Evolutionary conservation across 2,113 vertebrate genomes (phyloP).

Genomic region (Rhegmatorhina hoffmannsi): DNA sequence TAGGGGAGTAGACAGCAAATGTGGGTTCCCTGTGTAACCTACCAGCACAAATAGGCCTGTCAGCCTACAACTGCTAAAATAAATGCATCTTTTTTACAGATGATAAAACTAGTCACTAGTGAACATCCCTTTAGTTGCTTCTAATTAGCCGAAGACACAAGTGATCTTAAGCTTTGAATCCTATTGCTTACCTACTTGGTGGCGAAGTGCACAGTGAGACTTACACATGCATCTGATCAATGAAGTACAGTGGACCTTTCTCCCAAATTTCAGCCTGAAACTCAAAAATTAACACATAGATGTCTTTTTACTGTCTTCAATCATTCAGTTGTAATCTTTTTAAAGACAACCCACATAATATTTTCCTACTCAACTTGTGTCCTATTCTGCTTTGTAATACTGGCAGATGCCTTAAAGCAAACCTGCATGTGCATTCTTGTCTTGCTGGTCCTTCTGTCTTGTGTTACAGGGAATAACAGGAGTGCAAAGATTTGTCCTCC

Average conservation of each 20-base stretch:
- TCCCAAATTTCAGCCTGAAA: background rate
- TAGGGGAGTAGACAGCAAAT: background rate
- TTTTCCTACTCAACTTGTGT: background rate
- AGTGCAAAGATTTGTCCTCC: background rate
- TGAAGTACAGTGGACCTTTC: background rate
- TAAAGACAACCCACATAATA: background rate
- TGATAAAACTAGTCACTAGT: background rate
- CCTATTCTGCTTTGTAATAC: background rate
- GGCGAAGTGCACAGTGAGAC: background rate
- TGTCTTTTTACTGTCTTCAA: background rate
- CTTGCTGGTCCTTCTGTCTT: background rate
- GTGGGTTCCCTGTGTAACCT: background rate
- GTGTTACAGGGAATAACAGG: background rate
- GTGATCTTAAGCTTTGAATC: background rate
- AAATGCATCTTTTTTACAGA: background rate
- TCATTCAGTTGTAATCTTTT: background rate
- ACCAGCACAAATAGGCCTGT: background rate
- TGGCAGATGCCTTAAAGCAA: background rate
- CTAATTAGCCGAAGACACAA: background rate
- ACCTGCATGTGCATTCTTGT: accelerated
- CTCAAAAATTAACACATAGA: background rate
- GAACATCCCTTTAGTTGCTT: background rate
- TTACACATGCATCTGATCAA: background rate
- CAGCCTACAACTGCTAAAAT: background rate
- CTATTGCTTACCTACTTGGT: background rate